These are phyloP conservation scores for Eufriesea mexicana DNA, from an alignment of 1,140 invertebrate genomes.

Conservation along the genomic window DNA sequence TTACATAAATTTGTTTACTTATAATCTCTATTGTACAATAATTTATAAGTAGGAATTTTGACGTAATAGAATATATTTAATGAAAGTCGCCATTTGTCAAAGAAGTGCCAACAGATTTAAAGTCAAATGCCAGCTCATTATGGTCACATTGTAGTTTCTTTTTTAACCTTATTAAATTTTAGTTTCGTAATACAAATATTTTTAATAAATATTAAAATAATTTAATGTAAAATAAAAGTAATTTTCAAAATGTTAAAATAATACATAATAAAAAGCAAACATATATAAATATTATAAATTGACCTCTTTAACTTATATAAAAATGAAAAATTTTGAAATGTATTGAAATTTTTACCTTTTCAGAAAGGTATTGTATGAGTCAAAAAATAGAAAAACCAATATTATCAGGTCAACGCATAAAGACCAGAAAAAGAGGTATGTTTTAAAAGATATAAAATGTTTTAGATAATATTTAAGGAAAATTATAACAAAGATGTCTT, in stretches of 20 bases:
- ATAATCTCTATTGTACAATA: not conserved
- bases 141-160: constrained; percentile 6
- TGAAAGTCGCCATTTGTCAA: constrained; percentile 49
- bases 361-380: constrained; percentile 99
- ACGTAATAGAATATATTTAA: constrained; percentile 22
- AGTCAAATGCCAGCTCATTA: constrained; percentile 19
- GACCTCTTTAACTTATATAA: not conserved
- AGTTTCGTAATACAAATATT: not conserved
- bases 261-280: not conserved
- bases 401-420: constrained; percentile 99
- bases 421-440: constrained; percentile 99
- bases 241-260: constrained; percentile 7
- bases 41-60: not conserved
- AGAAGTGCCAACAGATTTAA: constrained; percentile 24
- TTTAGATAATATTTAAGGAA: not conserved
- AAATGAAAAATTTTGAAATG: not conserved
- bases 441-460: not conserved
- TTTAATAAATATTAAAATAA: not conserved
- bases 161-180: not conserved
- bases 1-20: not conserved
- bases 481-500: not conserved
- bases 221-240: not conserved
- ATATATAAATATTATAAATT: constrained; percentile 4
- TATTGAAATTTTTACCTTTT: constrained; percentile 81
- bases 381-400: constrained; percentile 99